Evolutionary conservation across 2,888 invertebrate species (phyloP), one percentile per base, ranked within the genome.

Genomic region (Harmothoe impar): DNA sequence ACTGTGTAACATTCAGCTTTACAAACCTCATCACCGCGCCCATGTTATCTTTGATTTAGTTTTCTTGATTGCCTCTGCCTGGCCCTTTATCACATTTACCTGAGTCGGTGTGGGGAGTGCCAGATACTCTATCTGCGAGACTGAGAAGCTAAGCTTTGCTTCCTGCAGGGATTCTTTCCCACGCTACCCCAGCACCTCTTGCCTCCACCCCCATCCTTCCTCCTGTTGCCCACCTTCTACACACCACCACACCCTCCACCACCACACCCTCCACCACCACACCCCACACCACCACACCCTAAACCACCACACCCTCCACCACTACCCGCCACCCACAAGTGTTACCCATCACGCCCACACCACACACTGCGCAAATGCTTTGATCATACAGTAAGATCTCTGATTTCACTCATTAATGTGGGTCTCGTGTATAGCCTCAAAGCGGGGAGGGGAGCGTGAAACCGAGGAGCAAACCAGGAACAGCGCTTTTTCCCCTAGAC

Each of bases 141-240:
- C 43, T 43, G 43, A 43, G 43, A 43, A 10, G 43, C 10, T 43
- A 43, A 43, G 43, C 5, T 10, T 43, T 43, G 43, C 62, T 12
- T 77, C 77, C 77, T 77, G 25, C 31, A 15, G 29, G 29, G 29
- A 31, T 77, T 77, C 77, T 25, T 77, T 31, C 77, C 77, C 77
- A 25, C 77, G 25, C 29, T 77, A 15, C 29, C 77, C 77, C 77
- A 1, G 7, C 77, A 29, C 77, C 17, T 68, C 7, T 31, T 68
- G 23, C 51, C 54, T 56, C 54, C 86, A 86, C 56, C 25, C 51
- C 7, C 54, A 77, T 68, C 25, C 68, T 77, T 25, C 5, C 31
- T 77, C 29, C 31, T 15, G 0, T 15, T 68, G n/a, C 7, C n/a
- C 68, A 20, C 20, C 68, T n/a, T n/a, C 68, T 68, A 17, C 25